Evolutionary conservation across 2,797 vertebrate species (phyloP), one percentile per base, ranked within the genome.

Genomic region (Scarus forsteni): DNA sequence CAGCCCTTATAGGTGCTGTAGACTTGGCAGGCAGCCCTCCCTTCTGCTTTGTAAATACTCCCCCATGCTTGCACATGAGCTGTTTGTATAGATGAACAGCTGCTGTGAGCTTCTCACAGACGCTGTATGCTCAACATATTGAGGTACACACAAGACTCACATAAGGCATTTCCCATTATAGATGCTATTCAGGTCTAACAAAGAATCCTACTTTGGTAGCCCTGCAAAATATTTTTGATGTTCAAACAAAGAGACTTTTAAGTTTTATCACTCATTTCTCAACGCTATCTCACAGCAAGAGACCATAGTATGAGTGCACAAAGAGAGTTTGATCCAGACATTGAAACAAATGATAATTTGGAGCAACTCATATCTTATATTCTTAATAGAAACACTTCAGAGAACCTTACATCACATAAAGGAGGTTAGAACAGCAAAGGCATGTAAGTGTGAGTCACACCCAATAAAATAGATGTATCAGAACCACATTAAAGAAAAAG

Each of bases 41-140:
- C 74, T 43, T 14, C 52, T 54, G 66, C 55, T 56, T 38, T 27
- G 35, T 39, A 36, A 71, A 69, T 34, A 36, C 38, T 34, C 61
- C 48, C 66, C 16, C 3, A 40, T 46, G 42, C 60, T 52, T 50
- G 4, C 1, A 3, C 51, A 18, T n/a, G 9, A 69, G 64, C 70
- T 77, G 79, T 85, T 81, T 84, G 68, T 61, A 52, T 35, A 61
- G 61, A 71, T 1, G 0, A 84, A 49, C 76, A 88, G 77, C 81
- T 87, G 80, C 58, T 63, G 45, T 12, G 39, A 83, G 68, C 40
- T 35, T 82, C 69, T 73, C 49, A 7, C 66, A 64, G 60, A 81
- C 58, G 49, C 63, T 68, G 45, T 66, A 63, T 55, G 59, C 62
- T 65, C 19, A 34, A 44, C 48, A 68, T 66, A 54, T 66, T 60